Evolutionary conservation across 2,888 invertebrate genomes (phyloP).

Genomic region (Tanytarsus gracilentus): DNA sequence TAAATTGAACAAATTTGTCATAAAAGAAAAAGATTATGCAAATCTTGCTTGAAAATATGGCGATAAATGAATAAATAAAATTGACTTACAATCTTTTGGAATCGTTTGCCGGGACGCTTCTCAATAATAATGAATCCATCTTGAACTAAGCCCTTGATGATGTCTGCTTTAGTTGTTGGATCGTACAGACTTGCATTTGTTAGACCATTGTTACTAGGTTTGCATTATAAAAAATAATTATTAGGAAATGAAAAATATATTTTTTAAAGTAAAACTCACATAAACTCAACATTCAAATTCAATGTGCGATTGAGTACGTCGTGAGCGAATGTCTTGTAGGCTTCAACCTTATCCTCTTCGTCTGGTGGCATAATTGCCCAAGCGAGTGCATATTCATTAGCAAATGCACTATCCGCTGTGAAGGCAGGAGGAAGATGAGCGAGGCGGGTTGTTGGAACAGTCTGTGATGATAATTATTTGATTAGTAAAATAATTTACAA

Average conservation of each 20-base stretch:
- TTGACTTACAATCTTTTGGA: conserved; percentile 59
- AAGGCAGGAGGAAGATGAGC: conserved; percentile 77
- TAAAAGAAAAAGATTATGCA: conserved; percentile 2
- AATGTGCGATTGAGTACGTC: conserved; percentile 65
- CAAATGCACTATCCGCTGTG: conserved; percentile 65
- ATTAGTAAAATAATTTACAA: not conserved
- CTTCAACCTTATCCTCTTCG: conserved; percentile 72
- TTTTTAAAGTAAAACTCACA: conserved; percentile 35
- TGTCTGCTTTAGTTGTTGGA: conserved; percentile 39
- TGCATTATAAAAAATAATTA: not conserved
- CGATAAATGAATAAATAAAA: not conserved
- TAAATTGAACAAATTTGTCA: conserved; percentile 10
- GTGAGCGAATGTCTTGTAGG: conserved; percentile 55
- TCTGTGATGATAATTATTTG: conserved; percentile 37
- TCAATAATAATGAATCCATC: conserved; percentile 83
- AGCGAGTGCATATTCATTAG: conserved; percentile 78
- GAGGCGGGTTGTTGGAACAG: conserved; percentile 57
- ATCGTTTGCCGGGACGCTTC: conserved; percentile 66
- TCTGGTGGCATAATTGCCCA: conserved; percentile 78
- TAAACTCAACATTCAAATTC: conserved; percentile 75
- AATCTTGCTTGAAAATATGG: conserved; percentile 6
- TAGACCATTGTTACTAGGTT: conserved; percentile 30
- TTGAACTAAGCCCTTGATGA: conserved; percentile 68
- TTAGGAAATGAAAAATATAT: not conserved
- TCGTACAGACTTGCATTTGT: conserved; percentile 41